Conservation (phyloP, 2,113 vertebrate genomes). For the Penelope pileata region DNA sequence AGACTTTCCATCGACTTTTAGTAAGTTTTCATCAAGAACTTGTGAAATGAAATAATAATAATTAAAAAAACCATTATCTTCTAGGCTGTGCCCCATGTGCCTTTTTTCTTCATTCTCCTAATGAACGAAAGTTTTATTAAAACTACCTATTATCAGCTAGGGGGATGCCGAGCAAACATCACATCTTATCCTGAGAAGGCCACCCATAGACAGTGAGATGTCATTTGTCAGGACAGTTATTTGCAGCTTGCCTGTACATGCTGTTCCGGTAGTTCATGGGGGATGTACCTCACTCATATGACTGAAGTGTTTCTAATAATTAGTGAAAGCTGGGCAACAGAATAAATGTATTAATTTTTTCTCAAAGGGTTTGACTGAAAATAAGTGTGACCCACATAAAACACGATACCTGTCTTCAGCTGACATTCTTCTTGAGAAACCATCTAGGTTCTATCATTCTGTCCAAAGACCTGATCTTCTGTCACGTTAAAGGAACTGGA, state of each 20-base stretch:
- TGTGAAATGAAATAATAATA: neutral
- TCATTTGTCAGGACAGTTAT: conserved; percentile 7
- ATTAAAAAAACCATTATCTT: neutral
- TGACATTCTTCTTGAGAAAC: neutral
- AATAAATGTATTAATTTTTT: neutral
- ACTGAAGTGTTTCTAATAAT: neutral
- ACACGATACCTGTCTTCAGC: neutral
- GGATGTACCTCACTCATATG: neutral
- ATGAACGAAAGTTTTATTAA: neutral
- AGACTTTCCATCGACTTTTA: neutral
- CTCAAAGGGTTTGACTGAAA: neutral
- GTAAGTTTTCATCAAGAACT: neutral
- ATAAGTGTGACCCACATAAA: neutral
- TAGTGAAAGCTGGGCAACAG: neutral
- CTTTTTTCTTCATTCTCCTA: neutral
- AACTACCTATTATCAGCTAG: neutral
- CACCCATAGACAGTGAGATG: conserved; percentile 6
- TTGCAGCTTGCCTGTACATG: neutral
- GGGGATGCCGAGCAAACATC: neutral
- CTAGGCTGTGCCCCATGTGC: neutral
- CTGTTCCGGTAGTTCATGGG: neutral
- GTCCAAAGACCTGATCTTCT: neutral
- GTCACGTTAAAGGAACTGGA: neutral
- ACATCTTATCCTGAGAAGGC: neutral
- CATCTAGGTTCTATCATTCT: neutral